Conservation (phyloP, 2,797 vertebrate species). For the Tauraco hartlaubi region DNA sequence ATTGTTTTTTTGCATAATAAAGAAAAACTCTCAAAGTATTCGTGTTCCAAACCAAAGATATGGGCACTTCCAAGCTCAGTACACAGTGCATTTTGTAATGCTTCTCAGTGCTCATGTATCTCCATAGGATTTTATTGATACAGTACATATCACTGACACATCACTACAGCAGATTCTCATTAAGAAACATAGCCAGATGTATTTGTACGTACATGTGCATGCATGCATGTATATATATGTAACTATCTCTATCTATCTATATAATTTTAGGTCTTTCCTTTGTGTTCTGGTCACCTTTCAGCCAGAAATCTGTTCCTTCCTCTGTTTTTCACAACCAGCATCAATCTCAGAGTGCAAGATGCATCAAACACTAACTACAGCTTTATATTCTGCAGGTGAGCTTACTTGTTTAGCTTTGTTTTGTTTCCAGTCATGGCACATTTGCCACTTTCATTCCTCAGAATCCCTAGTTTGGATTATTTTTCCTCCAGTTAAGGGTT, state of each 20-base stretch:
- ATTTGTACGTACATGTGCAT: neutral
- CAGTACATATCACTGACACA: neutral
- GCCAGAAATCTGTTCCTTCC: neutral
- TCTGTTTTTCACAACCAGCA: neutral
- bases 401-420: neutral
- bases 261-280: neutral
- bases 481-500: slow-evolving; percentile 22
- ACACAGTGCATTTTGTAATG: neutral
- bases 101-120: neutral
- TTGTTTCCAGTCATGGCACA: slow-evolving; percentile 12
- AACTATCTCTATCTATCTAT: neutral
- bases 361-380: neutral
- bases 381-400: slow-evolving; percentile 25
- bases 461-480: slow-evolving; percentile 3
- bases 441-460: slow-evolving; percentile 27
- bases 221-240: neutral
- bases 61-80: neutral
- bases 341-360: neutral
- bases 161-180: neutral
- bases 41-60: neutral
- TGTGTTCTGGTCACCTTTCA: neutral
- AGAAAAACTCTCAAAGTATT: neutral
- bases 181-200: neutral
- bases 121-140: neutral
- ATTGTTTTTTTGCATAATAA: neutral